Evolutionary conservation across 2,888 invertebrate genomes (phyloP), one percentile per base, ranked within the genome.

Genomic region (Calameuta filiformis): DNA sequence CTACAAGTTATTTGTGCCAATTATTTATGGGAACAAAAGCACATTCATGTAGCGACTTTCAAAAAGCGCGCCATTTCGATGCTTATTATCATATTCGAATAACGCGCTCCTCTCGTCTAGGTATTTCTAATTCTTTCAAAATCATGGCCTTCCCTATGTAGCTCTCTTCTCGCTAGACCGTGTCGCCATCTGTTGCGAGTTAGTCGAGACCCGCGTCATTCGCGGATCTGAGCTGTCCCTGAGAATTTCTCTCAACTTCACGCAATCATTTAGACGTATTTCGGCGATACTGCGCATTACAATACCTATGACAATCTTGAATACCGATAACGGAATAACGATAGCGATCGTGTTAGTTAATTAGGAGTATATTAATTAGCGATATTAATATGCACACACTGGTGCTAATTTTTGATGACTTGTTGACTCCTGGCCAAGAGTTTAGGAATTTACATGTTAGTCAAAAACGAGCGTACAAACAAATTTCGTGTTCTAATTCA

Each of bases 261-360:
- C 23, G 56, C 15, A 56, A 56, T 56, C 9, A 23, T 23, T 56
- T 23, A 23, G 56, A 56, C 15, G 23, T 23, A 23, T 56, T 56
- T 56, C 56, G 23, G 23, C 56, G 56, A 56, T 9, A 56, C 56
- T 23, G 23, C 23, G 56, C 56, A 56, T 56, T 56, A 56, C 56
- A 23, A 23, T 84, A 87, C 85, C 87, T 85, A 86, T 87, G 89
- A 90, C 90, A 90, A 90, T 90, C 90, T 88, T 81, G 87, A 85
- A 87, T 86, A 23, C 56, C 56, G 23, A 23, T 56, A 1, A 56
- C 23, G 56, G 23, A 56, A 9, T 56, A 56, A 23, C 56, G 56
- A 56, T 56, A 23, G 23, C 56, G 56, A 9, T 56, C 56, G 56
- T 56, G 9, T 23, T 56, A 56, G 56, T 56, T 56, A 56, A 56